Evolutionary conservation across 2,888 invertebrate genomes (phyloP).

Genomic region (Cantharis nigra): DNA sequence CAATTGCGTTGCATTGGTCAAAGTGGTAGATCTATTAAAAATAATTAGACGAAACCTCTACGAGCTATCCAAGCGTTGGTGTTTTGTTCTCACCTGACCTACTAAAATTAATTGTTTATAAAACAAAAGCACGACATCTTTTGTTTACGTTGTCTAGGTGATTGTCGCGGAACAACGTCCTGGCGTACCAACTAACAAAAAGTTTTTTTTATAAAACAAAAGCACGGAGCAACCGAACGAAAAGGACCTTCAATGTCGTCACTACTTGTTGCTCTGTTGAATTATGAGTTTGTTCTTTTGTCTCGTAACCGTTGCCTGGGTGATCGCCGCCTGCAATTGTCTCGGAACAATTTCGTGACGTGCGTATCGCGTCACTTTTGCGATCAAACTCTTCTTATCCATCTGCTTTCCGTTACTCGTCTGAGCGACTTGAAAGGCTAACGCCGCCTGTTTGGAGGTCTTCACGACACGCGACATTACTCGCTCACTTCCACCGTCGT

Average conservation of each 20-base stretch:
- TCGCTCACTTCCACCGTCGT: constrained; percentile 39
- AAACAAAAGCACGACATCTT: not conserved
- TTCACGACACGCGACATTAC: constrained; percentile 40
- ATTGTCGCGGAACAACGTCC: constrained; percentile 58
- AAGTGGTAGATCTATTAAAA: not conserved
- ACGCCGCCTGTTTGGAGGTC: constrained; percentile 41
- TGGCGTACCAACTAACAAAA: constrained; percentile 40
- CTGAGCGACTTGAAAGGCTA: constrained; percentile 43
- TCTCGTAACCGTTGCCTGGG: constrained; percentile 78
- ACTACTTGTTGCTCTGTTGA: constrained; percentile 62
- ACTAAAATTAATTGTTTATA: not conserved
- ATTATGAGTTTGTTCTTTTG: constrained; percentile 84
- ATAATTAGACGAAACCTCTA: not conserved
- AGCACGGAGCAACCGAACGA: not conserved
- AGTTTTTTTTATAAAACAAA: not conserved
- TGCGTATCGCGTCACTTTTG: constrained; percentile 58
- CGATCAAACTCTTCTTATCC: constrained; percentile 60
- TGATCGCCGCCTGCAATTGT: constrained; percentile 66
- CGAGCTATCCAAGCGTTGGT: not conserved
- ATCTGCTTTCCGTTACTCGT: constrained; percentile 45
- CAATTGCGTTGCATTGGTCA: not conserved
- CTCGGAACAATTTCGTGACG: constrained; percentile 57
- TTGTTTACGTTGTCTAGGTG: constrained; percentile 61
- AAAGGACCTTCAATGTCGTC: not conserved
- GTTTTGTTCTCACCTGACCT: not conserved